phyloP scores from a whole-genome alignment of 2,797 vertebrate species.

The Gadopsis bispinosus region DNA sequence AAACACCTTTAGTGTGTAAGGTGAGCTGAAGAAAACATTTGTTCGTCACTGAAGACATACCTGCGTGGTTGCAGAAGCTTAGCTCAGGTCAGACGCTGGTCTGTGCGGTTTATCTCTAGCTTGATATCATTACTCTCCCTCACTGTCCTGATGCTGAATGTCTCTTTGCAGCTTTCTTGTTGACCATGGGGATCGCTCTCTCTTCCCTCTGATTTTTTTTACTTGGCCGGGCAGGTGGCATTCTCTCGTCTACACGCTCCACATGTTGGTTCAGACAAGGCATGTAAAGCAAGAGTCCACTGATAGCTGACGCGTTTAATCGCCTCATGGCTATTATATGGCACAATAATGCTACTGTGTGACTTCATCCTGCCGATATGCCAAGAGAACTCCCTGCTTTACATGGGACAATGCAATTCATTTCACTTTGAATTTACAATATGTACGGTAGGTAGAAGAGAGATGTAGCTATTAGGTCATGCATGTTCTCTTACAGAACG shows the following conservation, averaged over 20 bases:
- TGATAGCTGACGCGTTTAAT: conserved; percentile 48
- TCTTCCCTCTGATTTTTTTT: conserved; percentile 25
- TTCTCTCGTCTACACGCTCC: conserved; percentile 14
- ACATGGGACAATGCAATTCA: conserved; percentile 60
- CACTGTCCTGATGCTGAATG: conserved; percentile 11
- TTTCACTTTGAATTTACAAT: conserved; percentile 72
- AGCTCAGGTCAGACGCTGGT: conserved; percentile 17
- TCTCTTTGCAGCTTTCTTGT: conserved; percentile 9
- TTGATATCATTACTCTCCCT: conserved; percentile 35
- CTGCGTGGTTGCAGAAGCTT: conserved; percentile 43
- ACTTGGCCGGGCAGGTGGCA: conserved; percentile 48
- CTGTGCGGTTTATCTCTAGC: conserved; percentile 22
- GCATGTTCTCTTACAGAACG: conserved; percentile 21
- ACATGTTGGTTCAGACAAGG: conserved; percentile 2
- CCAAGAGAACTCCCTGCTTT: conserved; percentile 57
- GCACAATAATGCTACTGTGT: conserved; percentile 60
- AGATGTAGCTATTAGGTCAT: conserved; percentile 9
- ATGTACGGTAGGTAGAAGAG: background rate
- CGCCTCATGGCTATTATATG: conserved; percentile 10
- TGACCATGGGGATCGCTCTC: conserved; percentile 36
- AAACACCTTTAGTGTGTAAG: background rate
- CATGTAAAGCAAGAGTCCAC: conserved; percentile 20
- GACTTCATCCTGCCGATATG: conserved; percentile 33
- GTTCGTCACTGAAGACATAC: conserved; percentile 41
- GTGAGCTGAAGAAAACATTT: background rate